phyloP scores from a whole-genome alignment of 1,140 invertebrate genomes.

The Pseudachorutes palmiensis region DNA sequence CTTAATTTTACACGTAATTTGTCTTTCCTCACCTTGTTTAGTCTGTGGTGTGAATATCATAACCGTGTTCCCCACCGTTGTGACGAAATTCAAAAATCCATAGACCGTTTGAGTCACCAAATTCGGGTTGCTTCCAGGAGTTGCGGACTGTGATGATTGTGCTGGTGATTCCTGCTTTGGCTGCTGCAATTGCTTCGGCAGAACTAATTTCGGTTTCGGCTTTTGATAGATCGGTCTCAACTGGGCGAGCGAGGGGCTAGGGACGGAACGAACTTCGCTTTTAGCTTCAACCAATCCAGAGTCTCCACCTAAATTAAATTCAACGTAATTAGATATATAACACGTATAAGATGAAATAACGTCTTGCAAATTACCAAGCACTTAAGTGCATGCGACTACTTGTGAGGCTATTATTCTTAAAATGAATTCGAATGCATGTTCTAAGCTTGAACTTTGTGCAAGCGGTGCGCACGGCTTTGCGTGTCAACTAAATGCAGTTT shows the following conservation, averaged over 20 bases:
- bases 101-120: conserved; percentile 69
- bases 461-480: too few relatives aligned
- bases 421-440: too few relatives aligned
- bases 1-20: not conserved
- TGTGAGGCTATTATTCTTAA: too few relatives aligned
- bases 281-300: conserved; percentile 7
- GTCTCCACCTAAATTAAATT: not conserved
- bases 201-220: conserved; percentile 31
- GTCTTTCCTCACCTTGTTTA: conserved; percentile 29
- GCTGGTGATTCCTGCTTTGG: not conserved
- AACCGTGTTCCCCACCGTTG: conserved; percentile 77
- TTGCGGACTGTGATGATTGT: conserved; percentile 11
- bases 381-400: too few relatives aligned
- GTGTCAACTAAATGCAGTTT: too few relatives aligned
- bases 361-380: not conserved
- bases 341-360: not conserved
- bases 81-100: conserved; percentile 79
- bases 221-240: conserved; percentile 34
- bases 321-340: not conserved
- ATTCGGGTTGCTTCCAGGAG: conserved; percentile 22
- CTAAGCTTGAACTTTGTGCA: too few relatives aligned
- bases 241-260: conserved; percentile 25
- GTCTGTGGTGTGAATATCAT: conserved; percentile 76
- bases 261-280: conserved; percentile 25
- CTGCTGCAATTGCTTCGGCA: conserved; percentile 18